Evolutionary conservation across 2,113 vertebrate genomes (phyloP), one percentile per base, ranked within the genome.

Genomic region (Fulica atra): DNA sequence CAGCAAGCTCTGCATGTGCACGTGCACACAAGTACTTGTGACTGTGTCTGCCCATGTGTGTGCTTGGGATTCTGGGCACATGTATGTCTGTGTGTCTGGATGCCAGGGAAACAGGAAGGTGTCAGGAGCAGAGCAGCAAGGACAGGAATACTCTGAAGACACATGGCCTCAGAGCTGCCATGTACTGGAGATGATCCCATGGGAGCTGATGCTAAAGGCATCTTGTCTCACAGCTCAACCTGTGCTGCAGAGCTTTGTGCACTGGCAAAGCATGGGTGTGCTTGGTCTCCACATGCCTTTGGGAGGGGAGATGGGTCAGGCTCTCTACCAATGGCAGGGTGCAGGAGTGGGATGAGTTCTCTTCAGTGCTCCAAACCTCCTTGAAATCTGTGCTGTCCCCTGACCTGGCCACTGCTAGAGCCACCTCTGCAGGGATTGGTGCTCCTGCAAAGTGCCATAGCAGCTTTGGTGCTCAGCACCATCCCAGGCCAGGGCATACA

Each of bases 1-100:
- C 73, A 33, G 42, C 42, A 46, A 40, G 31, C 9, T 71, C 36
- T 51, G 42, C 1, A 4, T 7, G 24, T 44, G 40, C 4, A 0
- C 50, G 51, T 21, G 51, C 51, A 9, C 19, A 19, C 24, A 40
- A 7, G 44, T 16, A 6, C 18, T 36, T 2, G 5, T 7, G 38
- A 20, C 15, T 15, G 7, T 9, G 35, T 26, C 21, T 69, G 9
- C n/a, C 0, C 14, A 36, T 38, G 31, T 23, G 5, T 38, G 35
- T 4, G 38, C 42, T 26, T 29, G 71, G 31, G 53, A 16, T 24
- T 13, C 80, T 19, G 33, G 7, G 3, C 8, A 38, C 26, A 46
- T 2, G 1, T 1, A 2, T 6, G 6, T 19, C 16, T 42, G 21
- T 15, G 38, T 3, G 0, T 29, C n/a, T n/a, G 6, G 20, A 10